Evolutionary conservation across 2,888 invertebrate genomes (phyloP).

Genomic region (Thymelicus lineola): DNA sequence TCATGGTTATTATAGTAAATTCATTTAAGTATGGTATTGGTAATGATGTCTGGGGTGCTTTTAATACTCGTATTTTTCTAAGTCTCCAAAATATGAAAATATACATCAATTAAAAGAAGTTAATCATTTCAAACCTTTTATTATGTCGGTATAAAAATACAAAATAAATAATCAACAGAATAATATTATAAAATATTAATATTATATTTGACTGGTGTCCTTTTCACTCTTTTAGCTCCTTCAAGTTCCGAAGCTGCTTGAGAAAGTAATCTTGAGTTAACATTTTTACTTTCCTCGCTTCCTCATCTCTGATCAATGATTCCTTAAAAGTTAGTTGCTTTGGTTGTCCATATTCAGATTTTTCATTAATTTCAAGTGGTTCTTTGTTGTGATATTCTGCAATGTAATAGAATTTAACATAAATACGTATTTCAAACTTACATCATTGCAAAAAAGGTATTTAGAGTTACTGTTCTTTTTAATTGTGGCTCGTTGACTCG

Average conservation of each 20-base stretch:
- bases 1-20: too few relatives aligned
- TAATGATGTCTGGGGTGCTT: too few relatives aligned
- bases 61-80: too few relatives aligned
- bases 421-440: too few relatives aligned
- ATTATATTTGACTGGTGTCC: not conserved
- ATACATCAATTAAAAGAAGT: not conserved
- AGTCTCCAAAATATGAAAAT: too few relatives aligned
- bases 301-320: conserved; percentile 50
- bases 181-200: not conserved
- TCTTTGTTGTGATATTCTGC: conserved; percentile 5
- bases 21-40: too few relatives aligned
- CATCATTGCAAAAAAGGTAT: too few relatives aligned
- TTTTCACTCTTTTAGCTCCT: conserved; percentile 50
- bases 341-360: conserved; percentile 12
- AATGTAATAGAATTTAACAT: not conserved
- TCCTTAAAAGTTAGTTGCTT: conserved; percentile 35
- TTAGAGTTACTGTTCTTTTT: too few relatives aligned
- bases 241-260: conserved; percentile 60
- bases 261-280: conserved; percentile 56
- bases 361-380: conserved; percentile 5
- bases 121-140: not conserved
- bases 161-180: not conserved
- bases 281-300: conserved; percentile 42
- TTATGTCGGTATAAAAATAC: conserved; percentile 3
- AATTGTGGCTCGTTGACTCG: too few relatives aligned